Evolutionary conservation across 2,113 vertebrate species (phyloP).

Genomic region (Syngnathoides biaculeatus): DNA sequence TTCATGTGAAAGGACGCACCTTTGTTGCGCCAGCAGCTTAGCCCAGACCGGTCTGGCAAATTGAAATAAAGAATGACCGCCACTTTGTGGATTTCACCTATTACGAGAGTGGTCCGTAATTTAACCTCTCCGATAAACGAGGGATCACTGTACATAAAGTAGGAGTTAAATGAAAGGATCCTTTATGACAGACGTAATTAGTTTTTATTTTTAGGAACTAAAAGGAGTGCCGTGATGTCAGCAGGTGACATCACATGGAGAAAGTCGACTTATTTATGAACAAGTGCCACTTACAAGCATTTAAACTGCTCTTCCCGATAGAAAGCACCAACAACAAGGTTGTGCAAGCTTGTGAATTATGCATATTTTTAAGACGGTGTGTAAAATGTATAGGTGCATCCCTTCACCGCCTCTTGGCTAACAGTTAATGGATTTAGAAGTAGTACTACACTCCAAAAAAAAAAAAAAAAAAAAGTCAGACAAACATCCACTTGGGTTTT

Average conservation of each 20-base stretch:
- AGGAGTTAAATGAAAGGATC: too few species aligned
- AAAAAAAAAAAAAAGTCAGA: constrained; percentile 29
- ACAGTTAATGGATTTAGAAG: constrained; percentile 40
- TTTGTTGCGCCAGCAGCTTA: too few species aligned
- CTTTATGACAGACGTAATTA: too few species aligned
- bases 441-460: constrained; percentile 12
- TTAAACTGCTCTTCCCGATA: not conserved
- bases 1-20: too few species aligned
- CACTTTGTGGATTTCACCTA: too few species aligned
- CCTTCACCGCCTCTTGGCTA: constrained; percentile 12
- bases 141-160: too few species aligned
- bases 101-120: too few species aligned
- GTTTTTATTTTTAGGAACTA: not conserved
- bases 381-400: constrained; percentile 22
- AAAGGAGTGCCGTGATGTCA: not conserved
- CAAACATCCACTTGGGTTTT: constrained; percentile 58
- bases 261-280: not conserved
- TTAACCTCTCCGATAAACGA: too few species aligned
- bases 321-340: not conserved
- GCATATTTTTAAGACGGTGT: constrained; percentile 18
- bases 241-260: not conserved
- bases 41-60: too few species aligned
- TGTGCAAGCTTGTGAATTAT: constrained; percentile 37
- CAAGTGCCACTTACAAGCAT: not conserved
- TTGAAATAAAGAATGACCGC: too few species aligned